Base-by-base conservation (phyloP, 2,113 vertebrate genomes). In the Podiceps cristatus region DNA sequence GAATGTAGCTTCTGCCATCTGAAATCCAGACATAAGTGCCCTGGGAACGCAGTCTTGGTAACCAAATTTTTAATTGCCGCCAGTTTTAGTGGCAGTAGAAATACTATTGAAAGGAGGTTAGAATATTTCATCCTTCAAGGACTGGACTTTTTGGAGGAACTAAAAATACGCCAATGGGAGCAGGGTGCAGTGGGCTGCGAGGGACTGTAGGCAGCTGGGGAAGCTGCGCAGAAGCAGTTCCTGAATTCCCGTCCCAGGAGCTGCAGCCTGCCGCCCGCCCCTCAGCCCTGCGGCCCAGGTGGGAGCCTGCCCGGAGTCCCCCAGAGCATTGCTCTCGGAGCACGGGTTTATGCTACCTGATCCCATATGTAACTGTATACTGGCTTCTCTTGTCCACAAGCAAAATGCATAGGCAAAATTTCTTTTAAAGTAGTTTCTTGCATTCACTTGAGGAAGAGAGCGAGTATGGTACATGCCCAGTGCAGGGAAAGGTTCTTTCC, bases 311-410 rank as follows among this genome's bases (percentile, higher is more conserved):
- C 5, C 29, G 5, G 29, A 15, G 60, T 10, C 13, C 18, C 5
- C 42, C 7, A 35, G 10, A n/a, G 40, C 13, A 4, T 0, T 45
- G 63, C 3, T 40, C 67, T 53, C 11, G 0, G 40, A n/a, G 37
- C 62, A 23, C 44, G 16, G 28, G 6, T 13, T 35, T 14, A 2
- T 22, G 49, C 50, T 18, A 9, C 24, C 13, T 44, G 16, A 23
- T 44, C 63, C 75, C 56, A 2, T 8, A 3, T 4, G 5, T 11
- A 7, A 24, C 45, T 53, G 1, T 10, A 24, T 24, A 31, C 40
- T 56, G 58, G 12, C 47, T 56, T 35, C 59, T 86, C 40, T 44
- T 35, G 9, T 28, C 25, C 55, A 29, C 15, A 53, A 35, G 9
- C 13, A 56, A 45, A 83, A 59, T 15, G 23, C 13, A 6, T 31